A percentile compares a stretch with the other conserved stretches of the same genome.
Conservation (phyloP, 2,888 invertebrate species). For the Cyclophora punctaria region DNA sequence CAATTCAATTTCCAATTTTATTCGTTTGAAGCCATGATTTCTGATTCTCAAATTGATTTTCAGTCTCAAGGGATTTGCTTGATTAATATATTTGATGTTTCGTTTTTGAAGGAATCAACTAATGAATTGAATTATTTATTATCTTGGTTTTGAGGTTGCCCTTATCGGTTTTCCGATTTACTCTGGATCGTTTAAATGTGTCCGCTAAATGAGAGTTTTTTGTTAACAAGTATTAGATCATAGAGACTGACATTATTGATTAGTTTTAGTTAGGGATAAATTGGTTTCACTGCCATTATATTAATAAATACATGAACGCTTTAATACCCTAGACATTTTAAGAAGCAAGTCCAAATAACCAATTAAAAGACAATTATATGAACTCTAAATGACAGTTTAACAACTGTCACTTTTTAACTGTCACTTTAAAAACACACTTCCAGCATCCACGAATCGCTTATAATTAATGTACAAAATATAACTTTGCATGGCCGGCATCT, state of each 20-base stretch:
- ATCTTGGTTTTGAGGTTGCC: too few species aligned
- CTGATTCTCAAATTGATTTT: conserved; percentile 5
- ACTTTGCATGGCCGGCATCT: neutral
- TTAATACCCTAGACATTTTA: neutral
- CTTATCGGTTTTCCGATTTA: too few species aligned
- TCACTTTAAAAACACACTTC: neutral
- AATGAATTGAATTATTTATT: too few species aligned
- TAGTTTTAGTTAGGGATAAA: too few species aligned
- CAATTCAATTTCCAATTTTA: conserved; percentile 34
- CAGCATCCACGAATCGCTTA: neutral
- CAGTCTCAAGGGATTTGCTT: neutral
- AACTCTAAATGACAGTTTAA: neutral
- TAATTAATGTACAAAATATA: neutral
- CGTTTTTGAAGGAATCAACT: too few species aligned
- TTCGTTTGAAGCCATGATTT: conserved; percentile 3
- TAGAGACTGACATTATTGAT: too few species aligned
- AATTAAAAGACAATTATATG: neutral
- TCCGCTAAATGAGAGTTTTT: too few species aligned
- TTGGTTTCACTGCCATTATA: neutral
- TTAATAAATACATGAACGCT: too few species aligned
- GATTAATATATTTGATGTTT: too few species aligned
- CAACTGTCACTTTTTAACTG: too few species aligned
- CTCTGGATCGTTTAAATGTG: too few species aligned
- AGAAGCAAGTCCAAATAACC: neutral
- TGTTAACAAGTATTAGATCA: too few species aligned